phyloP scores from a whole-genome alignment of 2,113 vertebrate genomes.

The Myrmophylax atrothorax region DNA sequence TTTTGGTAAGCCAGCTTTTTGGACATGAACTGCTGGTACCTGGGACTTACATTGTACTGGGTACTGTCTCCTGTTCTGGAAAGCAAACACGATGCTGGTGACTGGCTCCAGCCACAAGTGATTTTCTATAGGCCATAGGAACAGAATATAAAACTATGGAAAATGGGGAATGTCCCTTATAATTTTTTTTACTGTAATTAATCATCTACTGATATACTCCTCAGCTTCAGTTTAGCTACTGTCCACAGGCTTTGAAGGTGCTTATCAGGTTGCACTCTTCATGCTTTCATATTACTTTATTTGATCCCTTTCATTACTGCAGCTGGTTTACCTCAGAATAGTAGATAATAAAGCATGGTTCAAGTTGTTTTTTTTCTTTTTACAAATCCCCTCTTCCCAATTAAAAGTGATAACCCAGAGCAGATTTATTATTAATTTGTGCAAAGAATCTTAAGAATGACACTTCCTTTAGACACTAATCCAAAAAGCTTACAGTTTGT shows the following conservation, averaged over 20 bases:
- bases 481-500: neutral
- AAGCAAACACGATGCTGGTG: neutral
- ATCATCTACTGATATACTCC: neutral
- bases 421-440: neutral
- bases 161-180: neutral
- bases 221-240: neutral
- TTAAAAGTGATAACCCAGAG: neutral
- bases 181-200: neutral
- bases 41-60: neutral
- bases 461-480: neutral
- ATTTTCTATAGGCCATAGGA: neutral
- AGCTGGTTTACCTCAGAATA: conserved; percentile 22
- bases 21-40: neutral
- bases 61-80: neutral
- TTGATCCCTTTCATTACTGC: neutral
- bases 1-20: neutral
- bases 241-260: neutral
- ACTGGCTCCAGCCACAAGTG: neutral
- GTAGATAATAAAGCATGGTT: neutral
- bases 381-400: neutral
- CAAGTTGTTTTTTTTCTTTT: neutral
- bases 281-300: neutral
- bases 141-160: neutral
- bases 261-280: neutral
- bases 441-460: neutral